A percentile compares a stretch with the other conserved stretches of the same genome.
Evolutionary conservation across 2,888 invertebrate species (phyloP).

Genomic region (Drosophila birchii): DNA sequence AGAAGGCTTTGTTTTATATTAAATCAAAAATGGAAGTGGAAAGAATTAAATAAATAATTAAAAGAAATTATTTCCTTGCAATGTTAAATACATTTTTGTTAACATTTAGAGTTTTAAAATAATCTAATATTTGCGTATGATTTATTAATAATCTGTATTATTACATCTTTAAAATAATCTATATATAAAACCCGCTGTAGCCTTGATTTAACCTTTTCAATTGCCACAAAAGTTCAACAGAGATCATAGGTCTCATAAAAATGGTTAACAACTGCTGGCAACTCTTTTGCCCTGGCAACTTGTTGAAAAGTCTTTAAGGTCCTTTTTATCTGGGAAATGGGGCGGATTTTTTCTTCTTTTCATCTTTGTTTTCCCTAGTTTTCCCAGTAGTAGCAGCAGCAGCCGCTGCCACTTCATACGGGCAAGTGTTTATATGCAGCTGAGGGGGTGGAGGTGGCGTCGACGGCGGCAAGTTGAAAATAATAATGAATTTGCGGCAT

Average conservation of each 20-base stretch:
- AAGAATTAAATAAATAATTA: not conserved
- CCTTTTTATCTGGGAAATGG: conserved; percentile 16
- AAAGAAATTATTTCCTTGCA: not conserved
- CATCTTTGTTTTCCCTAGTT: conserved; percentile 14
- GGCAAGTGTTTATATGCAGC: conserved; percentile 39
- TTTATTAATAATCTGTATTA: too few relatives aligned
- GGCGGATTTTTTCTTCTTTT: conserved; percentile 9
- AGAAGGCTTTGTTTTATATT: not conserved
- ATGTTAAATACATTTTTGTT: not conserved
- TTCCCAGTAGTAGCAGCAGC: conserved; percentile 6
- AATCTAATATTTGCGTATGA: not conserved
- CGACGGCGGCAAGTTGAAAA: conserved; percentile 46
- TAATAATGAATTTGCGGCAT: conserved; percentile 80
- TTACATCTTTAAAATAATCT: not conserved
- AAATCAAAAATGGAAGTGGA: not conserved
- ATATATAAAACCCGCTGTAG: not conserved
- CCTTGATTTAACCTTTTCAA: not conserved
- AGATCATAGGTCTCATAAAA: conserved; percentile 18
- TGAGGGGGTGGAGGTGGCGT: not conserved
- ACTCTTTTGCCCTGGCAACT: conserved; percentile 25
- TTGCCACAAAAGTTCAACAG: not conserved
- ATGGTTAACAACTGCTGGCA: conserved; percentile 14
- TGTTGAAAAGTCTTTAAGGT: conserved; percentile 49
- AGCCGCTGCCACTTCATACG: conserved; percentile 39
- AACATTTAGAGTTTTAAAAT: not conserved